These are phyloP conservation scores for Dione vanillae DNA, from an alignment of 2,888 invertebrate species.

Conservation along the genomic window DNA sequence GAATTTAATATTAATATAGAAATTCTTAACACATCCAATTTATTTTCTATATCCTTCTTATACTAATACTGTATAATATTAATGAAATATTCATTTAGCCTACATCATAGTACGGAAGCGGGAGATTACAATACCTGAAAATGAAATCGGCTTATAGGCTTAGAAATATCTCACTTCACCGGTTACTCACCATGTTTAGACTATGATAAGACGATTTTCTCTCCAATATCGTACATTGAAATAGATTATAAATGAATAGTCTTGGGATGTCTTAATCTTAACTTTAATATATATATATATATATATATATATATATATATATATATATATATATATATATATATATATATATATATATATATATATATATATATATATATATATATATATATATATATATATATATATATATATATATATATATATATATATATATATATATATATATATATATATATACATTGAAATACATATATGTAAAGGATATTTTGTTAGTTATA, in stretches of 20 bases:
- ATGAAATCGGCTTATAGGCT: slow-evolving; percentile 40
- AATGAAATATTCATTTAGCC: slow-evolving; percentile 12
- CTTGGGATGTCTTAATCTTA: no score
- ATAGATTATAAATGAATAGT: not conserved
- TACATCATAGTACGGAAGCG: slow-evolving; percentile 21
- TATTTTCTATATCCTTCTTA: not conserved
- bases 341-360: no score
- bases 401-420: no score
- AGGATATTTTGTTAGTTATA: no score
- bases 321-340: no score
- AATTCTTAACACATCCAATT: not conserved
- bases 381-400: no score
- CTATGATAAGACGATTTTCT: slow-evolving; percentile 24
- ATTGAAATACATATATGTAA: no score
- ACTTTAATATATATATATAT: no score
- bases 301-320: no score
- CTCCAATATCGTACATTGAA: not conserved
- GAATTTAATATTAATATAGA: not conserved
- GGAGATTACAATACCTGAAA: slow-evolving; percentile 31
- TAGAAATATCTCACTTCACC: slow-evolving; percentile 31
- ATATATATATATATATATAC: no score
- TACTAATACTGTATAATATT: slow-evolving; percentile 4
- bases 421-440: no score
- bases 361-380: no score
- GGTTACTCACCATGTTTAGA: slow-evolving; percentile 24